phyloP scores from a whole-genome alignment of 2,113 vertebrate species.

The Polypterus bichir region DNA sequence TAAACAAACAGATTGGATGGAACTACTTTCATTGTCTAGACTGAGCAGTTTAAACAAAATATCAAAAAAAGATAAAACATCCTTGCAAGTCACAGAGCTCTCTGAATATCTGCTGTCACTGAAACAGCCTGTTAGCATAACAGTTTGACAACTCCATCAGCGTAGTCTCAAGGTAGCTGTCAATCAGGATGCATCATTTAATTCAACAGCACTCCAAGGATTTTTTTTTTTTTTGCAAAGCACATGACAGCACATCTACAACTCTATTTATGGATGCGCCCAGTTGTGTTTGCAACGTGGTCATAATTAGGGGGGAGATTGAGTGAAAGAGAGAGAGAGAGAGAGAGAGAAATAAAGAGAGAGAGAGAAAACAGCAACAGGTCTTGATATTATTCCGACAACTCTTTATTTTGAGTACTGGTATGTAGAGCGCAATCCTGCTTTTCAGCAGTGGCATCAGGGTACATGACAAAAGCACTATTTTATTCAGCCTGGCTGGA shows the following conservation, averaged over 20 bases:
- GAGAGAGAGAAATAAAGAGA: conserved; percentile 17
- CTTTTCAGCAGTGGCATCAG: conserved; percentile 45
- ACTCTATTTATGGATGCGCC: conserved; percentile 82
- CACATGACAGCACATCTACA: conserved; percentile 83
- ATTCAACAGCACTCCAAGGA: conserved; percentile 80
- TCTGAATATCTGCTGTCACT: conserved; percentile 52
- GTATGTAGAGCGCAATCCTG: conserved; percentile 51
- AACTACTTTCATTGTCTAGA: not conserved
- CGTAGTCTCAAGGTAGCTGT: conserved; percentile 92
- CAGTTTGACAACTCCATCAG: conserved; percentile 94
- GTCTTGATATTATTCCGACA: conserved; percentile 51
- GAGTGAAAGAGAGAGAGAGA: conserved; percentile 1
- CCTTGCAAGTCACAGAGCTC: conserved; percentile 29
- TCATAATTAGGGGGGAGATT: conserved; percentile 67
- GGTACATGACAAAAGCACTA: conserved; percentile 64
- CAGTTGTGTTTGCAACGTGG: conserved; percentile 63
- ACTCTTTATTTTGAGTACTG: conserved; percentile 42
- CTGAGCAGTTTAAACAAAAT: conserved; percentile 9
- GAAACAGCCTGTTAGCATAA: conserved; percentile 58
- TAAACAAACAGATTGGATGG: no score
- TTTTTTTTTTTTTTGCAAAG: conserved; percentile 48
- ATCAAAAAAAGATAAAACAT: not conserved
- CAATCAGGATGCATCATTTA: conserved; percentile 92
- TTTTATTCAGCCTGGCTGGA: conserved; percentile 55
- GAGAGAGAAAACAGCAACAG: conserved; percentile 57